Evolutionary conservation across 2,797 vertebrate species (phyloP).

Genomic region (Crenuchus spilurus): DNA sequence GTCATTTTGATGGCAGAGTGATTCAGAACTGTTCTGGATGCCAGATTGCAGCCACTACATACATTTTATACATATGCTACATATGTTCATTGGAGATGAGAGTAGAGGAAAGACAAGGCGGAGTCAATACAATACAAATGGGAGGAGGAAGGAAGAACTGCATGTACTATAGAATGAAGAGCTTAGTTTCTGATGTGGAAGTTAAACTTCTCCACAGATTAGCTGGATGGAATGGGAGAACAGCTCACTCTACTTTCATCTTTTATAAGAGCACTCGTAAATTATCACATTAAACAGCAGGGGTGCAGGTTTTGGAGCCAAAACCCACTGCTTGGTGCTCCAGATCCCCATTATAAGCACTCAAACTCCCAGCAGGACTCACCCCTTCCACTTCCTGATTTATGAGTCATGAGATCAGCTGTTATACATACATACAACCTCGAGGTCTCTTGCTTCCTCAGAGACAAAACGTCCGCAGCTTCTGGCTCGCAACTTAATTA

Average conservation of each 20-base stretch:
- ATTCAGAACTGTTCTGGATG: neutral
- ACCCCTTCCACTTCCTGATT: slow-evolving; percentile 22
- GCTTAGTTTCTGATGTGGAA: neutral
- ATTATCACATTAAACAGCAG: slow-evolving; percentile 24
- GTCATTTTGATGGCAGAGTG: neutral
- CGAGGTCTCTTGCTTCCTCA: neutral
- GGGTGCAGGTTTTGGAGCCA: slow-evolving; percentile 13
- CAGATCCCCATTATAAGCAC: slow-evolving; percentile 1
- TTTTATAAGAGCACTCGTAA: slow-evolving; percentile 11
- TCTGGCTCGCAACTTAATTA: too few species aligned
- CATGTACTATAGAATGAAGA: neutral
- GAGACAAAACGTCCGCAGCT: too few species aligned
- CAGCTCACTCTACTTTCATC: neutral
- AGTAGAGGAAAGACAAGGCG: neutral
- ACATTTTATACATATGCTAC: neutral
- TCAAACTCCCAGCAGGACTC: slow-evolving; percentile 13
- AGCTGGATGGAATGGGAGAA: neutral
- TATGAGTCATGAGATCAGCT: slow-evolving; percentile 25
- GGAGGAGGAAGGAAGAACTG: neutral
- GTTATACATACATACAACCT: slow-evolving; percentile 23
- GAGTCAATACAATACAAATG: neutral
- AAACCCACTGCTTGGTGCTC: slow-evolving; percentile 7
- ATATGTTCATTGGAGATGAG: neutral
- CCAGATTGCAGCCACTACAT: neutral
- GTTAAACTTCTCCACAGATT: neutral